A percentile compares a stretch with the other conserved stretches of the same genome.
Conservation (phyloP, 2,113 vertebrate species). For the Chionomys nivalis region DNA sequence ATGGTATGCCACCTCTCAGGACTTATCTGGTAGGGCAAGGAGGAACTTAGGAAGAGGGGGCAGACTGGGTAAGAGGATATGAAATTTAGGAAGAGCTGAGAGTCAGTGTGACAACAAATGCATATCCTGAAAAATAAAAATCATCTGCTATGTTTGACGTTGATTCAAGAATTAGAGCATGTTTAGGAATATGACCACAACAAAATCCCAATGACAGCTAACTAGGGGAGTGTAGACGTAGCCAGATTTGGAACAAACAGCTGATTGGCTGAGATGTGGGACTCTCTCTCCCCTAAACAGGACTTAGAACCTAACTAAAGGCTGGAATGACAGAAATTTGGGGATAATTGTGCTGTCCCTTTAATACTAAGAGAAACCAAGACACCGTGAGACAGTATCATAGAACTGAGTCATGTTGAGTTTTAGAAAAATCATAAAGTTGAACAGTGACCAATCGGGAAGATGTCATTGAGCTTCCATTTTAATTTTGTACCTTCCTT, state of each 20-base stretch:
- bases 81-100: neutral
- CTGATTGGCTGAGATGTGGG: neutral
- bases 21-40: neutral
- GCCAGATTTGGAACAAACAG: neutral
- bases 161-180: neutral
- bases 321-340: neutral
- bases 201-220: neutral
- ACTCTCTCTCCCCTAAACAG: neutral
- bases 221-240: neutral
- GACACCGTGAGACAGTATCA: neutral
- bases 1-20: neutral
- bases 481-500: conserved; percentile 45
- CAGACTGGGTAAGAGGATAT: neutral
- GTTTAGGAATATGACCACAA: neutral
- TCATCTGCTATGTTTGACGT: neutral
- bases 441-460: neutral
- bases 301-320: neutral
- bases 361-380: neutral
- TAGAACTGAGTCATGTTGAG: conserved; percentile 6
- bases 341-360: neutral
- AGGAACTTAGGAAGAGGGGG: neutral
- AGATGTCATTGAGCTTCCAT: conserved; percentile 41
- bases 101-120: neutral
- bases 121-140: conserved; percentile 10
- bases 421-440: neutral